Percentiles rank a stretch among this genome's conserved stretches.
Conservation (phyloP, 2,113 vertebrate genomes). For the Axis porcinus region DNA sequence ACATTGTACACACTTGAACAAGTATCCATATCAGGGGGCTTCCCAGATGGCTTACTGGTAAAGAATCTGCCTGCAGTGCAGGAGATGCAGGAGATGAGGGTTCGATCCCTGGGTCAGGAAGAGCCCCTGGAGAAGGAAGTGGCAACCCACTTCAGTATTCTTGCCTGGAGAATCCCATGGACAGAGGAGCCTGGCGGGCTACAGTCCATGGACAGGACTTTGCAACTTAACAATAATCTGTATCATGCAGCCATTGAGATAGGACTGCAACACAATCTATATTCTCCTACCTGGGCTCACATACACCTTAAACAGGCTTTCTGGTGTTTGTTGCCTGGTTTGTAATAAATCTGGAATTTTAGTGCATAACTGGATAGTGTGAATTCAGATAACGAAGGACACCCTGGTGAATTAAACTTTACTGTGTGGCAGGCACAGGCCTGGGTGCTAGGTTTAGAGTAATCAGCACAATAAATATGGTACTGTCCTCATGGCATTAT, state of each 20-base stretch:
- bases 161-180: not conserved
- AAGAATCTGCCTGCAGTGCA: not conserved
- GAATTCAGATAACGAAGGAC: not conserved
- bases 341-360: constrained; percentile 5
- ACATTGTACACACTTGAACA: not conserved
- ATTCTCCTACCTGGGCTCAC: not conserved
- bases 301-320: not conserved
- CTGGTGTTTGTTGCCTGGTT: not conserved
- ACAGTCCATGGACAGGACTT: not conserved
- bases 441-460: not conserved
- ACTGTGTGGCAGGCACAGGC: not conserved
- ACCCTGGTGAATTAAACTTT: not conserved
- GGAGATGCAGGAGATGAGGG: not conserved
- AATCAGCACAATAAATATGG: constrained; percentile 23
- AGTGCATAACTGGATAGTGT: not conserved
- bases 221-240: not conserved
- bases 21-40: not conserved
- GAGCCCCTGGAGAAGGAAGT: not conserved
- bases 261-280: not conserved
- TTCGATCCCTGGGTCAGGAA: not conserved
- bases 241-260: not conserved
- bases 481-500: not conserved
- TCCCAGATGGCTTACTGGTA: not conserved
- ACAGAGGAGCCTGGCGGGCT: not conserved
- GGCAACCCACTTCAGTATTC: not conserved